A percentile compares a stretch with the other conserved stretches of the same genome.
phyloP scores from a whole-genome alignment of 2,797 vertebrate species.

The Danionella dracula region DNA sequence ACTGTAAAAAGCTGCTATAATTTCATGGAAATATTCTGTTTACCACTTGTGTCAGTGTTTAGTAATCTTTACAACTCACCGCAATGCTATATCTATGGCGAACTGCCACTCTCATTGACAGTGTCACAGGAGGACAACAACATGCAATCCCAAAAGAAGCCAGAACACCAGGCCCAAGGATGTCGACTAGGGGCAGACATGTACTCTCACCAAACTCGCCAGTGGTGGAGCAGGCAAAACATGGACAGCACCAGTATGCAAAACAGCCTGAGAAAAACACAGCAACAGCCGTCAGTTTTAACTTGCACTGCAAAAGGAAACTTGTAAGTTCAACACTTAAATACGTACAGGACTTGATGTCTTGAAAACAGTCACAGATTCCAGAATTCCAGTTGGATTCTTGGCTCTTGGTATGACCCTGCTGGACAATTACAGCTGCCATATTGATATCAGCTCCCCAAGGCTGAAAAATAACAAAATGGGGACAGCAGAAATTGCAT shows the following conservation, averaged over 20 bases:
- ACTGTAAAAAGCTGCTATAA: too few relatives aligned
- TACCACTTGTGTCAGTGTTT: too few relatives aligned
- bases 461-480: background rate
- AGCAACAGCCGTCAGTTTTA: too few relatives aligned
- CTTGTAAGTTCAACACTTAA: background rate
- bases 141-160: background rate
- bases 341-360: conserved; percentile 26
- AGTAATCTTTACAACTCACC: too few relatives aligned
- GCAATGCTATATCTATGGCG: conserved; percentile 36
- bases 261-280: conserved; percentile 38
- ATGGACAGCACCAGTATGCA: conserved; percentile 42
- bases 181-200: conserved; percentile 41
- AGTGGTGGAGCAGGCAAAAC: conserved; percentile 36
- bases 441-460: background rate
- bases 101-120: conserved; percentile 39
- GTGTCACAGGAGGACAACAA: conserved; percentile 34
- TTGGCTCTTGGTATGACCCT: background rate
- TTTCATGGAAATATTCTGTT: too few relatives aligned
- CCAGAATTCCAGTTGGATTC: conserved; percentile 18
- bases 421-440: background rate
- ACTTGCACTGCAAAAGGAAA: too few relatives aligned
- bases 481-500: too few relatives aligned
- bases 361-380: conserved; percentile 34
- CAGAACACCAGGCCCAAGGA: background rate
- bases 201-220: conserved; percentile 32